phyloP scores from a whole-genome alignment of 2,797 vertebrate genomes.

The Vespertilio murinus region DNA sequence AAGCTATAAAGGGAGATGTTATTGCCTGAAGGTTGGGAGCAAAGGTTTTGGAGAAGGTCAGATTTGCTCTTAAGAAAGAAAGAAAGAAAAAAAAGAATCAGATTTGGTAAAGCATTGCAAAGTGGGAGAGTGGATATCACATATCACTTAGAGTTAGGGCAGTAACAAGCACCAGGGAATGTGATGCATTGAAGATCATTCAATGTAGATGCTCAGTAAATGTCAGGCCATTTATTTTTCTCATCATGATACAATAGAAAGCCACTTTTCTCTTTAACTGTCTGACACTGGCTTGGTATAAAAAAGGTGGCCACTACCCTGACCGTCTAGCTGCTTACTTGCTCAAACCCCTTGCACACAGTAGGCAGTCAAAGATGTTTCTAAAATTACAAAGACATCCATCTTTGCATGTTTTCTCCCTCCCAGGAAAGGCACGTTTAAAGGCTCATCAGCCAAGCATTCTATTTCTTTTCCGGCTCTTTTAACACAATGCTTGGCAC shows the following conservation, averaged over 20 bases:
- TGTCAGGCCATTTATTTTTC: neutral
- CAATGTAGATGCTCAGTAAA: neutral
- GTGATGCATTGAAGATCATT: neutral
- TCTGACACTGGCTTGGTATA: neutral
- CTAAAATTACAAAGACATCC: neutral
- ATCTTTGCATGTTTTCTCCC: slow-evolving; percentile 11
- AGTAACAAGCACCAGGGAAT: neutral
- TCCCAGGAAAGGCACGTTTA: neutral
- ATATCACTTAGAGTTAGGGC: neutral
- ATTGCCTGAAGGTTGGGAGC: neutral
- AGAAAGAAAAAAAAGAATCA: neutral
- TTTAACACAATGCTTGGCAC: neutral
- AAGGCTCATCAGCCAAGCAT: neutral
- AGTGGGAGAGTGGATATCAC: neutral
- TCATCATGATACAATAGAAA: neutral
- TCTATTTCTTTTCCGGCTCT: slow-evolving; percentile 20
- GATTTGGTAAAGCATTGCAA: neutral
- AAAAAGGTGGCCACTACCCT: neutral
- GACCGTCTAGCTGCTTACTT: neutral
- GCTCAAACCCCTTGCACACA: neutral
- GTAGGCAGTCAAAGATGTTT: neutral
- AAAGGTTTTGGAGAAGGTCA: neutral
- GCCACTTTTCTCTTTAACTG: slow-evolving; percentile 3
- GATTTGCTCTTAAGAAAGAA: neutral
- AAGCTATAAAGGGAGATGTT: neutral